Conservation (phyloP, 92 coral and sea anemone species). For the Zoanthus gigantus region DNA sequence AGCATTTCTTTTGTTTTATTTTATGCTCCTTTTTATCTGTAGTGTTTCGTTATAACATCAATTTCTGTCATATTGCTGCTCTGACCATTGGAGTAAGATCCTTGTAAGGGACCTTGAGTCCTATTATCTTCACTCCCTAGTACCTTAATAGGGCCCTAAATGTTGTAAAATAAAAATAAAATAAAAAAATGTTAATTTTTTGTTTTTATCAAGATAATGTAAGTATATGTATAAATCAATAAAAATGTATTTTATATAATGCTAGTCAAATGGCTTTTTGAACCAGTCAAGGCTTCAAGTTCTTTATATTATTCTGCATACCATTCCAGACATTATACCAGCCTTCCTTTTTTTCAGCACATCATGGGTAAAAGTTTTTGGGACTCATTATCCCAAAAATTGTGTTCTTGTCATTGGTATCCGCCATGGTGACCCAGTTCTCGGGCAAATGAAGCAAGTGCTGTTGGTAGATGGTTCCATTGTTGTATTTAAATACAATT, state of each 20-base stretch:
- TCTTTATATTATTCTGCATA: too few species aligned
- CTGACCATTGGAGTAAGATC: background rate
- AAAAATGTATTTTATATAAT: too few species aligned
- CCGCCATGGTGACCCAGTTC: constrained; percentile 50
- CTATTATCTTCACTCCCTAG: too few species aligned
- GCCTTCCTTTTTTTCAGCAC: constrained; percentile 30
- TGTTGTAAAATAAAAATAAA: too few species aligned
- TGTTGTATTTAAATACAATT: constrained; percentile 44
- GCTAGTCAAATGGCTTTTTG: too few species aligned
- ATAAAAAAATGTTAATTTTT: too few species aligned
- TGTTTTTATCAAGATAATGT: background rate
- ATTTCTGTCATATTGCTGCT: constrained; percentile 33
- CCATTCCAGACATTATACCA: constrained; percentile 2
- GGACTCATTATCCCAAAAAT: constrained; percentile 46
- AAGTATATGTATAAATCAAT: background rate
- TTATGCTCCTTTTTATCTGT: background rate
- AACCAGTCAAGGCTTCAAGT: too few species aligned
- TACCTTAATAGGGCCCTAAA: too few species aligned
- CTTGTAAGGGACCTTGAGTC: too few species aligned
- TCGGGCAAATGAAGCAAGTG: constrained; percentile 48
- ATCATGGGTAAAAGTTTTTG: constrained; percentile 56
- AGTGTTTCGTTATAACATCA: constrained; percentile 20
- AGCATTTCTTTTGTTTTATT: constrained; percentile 22
- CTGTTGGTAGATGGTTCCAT: constrained; percentile 44
- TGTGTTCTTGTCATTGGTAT: constrained; percentile 61